phyloP scores from a whole-genome alignment of 2,113 vertebrate genomes.

The Heterochromis multidens region DNA sequence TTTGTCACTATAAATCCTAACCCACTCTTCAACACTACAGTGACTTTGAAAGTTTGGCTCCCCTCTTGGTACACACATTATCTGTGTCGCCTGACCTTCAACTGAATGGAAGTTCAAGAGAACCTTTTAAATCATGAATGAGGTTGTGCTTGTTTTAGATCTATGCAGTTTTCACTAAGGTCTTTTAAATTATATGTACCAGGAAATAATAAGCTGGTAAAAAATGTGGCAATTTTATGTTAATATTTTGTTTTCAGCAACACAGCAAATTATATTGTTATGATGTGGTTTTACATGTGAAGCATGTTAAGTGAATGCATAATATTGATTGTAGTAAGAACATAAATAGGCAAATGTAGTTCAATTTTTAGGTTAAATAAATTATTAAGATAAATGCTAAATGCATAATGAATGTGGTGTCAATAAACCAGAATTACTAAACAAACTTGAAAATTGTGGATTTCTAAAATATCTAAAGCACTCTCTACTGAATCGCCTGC shows the following conservation, averaged over 20 bases:
- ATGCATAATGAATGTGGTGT: not conserved
- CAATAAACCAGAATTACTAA: not conserved
- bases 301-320: not conserved
- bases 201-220: no score
- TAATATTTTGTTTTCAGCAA: not conserved
- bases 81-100: no score
- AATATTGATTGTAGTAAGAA: not conserved
- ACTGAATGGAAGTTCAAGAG: not conserved
- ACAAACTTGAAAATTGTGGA: not conserved
- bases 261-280: not conserved
- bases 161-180: not conserved
- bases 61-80: not conserved
- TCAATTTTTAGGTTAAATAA: not conserved
- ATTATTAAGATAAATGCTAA: not conserved
- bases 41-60: not conserved
- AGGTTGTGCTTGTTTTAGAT: not conserved
- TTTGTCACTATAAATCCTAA: not conserved
- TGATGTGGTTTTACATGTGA: not conserved
- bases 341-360: not conserved
- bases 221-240: not conserved
- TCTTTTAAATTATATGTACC: no score
- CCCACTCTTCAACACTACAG: not conserved
- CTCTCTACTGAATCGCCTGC: no score
- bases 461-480: no score
- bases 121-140: not conserved